Conservation (phyloP, 2,113 vertebrate genomes). For the Stercorarius parasiticus region DNA sequence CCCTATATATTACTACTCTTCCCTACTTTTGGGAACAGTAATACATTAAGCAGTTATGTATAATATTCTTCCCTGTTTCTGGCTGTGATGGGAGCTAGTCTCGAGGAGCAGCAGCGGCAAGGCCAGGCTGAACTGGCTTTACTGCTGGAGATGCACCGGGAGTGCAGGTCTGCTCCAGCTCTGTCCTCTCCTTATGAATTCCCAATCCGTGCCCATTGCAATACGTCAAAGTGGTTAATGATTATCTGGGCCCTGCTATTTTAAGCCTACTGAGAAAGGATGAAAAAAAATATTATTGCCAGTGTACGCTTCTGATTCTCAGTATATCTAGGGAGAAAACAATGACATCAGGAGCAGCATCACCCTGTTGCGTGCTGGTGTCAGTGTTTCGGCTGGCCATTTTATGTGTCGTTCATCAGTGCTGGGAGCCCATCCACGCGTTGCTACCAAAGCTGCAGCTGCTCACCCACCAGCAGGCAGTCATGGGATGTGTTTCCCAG, state of each 20-base stretch:
- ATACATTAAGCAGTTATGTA: neutral
- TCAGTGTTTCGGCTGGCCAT: neutral
- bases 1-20: neutral
- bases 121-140: neutral
- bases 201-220: neutral
- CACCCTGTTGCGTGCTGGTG: neutral
- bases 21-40: neutral
- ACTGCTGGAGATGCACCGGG: neutral
- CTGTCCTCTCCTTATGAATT: neutral
- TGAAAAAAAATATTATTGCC: neutral
- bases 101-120: neutral
- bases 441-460: neutral
- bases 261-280: slow-evolving; percentile 21
- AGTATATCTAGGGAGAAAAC: neutral
- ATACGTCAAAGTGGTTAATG: neutral
- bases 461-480: neutral
- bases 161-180: neutral
- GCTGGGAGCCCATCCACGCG: neutral
- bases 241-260: slow-evolving; percentile 25
- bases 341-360: neutral
- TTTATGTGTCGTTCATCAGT: neutral
- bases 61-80: neutral
- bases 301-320: rapidly evolving
- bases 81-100: neutral
- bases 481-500: neutral